Conservation (phyloP, 2,113 vertebrate species). For the Bujurquina vittata region DNA sequence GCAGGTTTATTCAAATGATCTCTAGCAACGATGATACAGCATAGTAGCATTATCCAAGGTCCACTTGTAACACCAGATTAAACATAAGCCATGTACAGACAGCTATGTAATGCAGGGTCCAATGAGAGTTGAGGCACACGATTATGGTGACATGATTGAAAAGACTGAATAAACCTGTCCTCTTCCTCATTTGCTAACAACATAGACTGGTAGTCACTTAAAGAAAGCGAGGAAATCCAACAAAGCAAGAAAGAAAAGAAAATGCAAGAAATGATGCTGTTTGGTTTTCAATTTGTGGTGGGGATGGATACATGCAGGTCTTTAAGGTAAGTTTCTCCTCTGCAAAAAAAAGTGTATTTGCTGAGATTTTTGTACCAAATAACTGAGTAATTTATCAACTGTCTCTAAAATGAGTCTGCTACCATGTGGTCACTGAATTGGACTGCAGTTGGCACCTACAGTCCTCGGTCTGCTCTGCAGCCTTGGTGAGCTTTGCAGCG, state of each 20-base stretch:
- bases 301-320: too few relatives aligned
- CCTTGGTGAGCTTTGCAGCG: too few relatives aligned
- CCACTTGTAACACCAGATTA: neutral
- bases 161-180: neutral
- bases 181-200: neutral
- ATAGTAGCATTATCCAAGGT: neutral
- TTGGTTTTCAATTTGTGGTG: too few relatives aligned
- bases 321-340: neutral
- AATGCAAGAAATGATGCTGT: neutral
- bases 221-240: neutral
- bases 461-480: too few relatives aligned
- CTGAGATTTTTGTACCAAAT: too few relatives aligned
- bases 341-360: neutral
- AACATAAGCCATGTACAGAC: neutral
- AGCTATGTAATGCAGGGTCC: neutral
- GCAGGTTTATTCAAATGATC: neutral
- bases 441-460: too few relatives aligned
- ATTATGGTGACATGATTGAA: neutral
- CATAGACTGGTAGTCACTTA: neutral
- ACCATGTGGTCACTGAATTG: too few relatives aligned
- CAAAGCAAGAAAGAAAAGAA: neutral
- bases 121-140: neutral
- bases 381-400: too few relatives aligned
- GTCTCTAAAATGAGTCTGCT: too few relatives aligned
- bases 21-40: neutral